A percentile compares a stretch with the other conserved stretches of the same genome.
Evolutionary conservation across 2,113 vertebrate genomes (phyloP).

Genomic region (Chaetops frenatus): DNA sequence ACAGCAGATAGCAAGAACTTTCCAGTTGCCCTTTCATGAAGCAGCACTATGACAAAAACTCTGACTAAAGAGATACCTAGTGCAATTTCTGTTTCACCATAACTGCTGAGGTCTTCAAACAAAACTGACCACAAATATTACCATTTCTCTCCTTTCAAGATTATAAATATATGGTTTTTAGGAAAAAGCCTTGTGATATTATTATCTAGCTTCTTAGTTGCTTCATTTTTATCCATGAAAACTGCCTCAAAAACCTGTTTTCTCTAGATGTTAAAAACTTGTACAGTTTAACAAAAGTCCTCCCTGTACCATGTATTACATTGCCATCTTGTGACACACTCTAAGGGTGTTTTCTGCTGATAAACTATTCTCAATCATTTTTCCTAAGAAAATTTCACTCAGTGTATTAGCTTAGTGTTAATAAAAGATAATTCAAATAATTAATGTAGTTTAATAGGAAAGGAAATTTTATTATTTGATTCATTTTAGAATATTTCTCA

Average conservation of each 20-base stretch:
- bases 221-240: not conserved
- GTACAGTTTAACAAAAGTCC: not conserved
- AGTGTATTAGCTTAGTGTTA: not conserved
- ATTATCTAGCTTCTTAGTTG: not conserved
- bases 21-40: not conserved
- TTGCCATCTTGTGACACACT: conserved; percentile 30
- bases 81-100: not conserved
- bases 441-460: not conserved
- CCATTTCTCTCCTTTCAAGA: not conserved
- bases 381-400: not conserved
- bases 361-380: not conserved
- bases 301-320: not conserved
- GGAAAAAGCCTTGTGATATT: not conserved
- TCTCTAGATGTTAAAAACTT: not conserved
- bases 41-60: not conserved
- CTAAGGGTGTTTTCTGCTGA: not conserved
- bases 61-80: not conserved
- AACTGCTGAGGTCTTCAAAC: not conserved
- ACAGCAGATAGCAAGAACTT: not conserved
- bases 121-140: not conserved
- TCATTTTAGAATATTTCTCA: not conserved
- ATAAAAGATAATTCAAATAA: not conserved
- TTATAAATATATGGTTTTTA: fast-evolving
- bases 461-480: not conserved
- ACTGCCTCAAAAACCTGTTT: not conserved